Evolutionary conservation across 2,888 invertebrate species (phyloP).

Genomic region (Pristionchus fissidentatus): DNA sequence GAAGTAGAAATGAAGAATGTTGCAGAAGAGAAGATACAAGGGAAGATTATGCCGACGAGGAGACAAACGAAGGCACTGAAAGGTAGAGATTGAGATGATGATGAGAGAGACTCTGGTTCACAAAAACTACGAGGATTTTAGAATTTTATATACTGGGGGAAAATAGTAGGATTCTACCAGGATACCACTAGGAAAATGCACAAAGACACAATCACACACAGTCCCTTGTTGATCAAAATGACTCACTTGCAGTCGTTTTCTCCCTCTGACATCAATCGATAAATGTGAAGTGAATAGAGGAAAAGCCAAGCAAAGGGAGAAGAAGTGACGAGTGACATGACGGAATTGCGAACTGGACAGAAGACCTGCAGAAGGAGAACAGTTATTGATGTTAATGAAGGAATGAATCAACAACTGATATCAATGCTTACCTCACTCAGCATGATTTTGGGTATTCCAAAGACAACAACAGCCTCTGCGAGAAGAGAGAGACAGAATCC

Average conservation of each 20-base stretch:
- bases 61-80: slow-evolving; percentile 62
- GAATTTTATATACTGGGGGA: background rate
- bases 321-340: slow-evolving; percentile 65
- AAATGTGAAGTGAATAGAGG: slow-evolving; percentile 66
- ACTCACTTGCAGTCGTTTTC: slow-evolving; percentile 58
- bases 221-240: background rate
- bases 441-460: slow-evolving; percentile 63
- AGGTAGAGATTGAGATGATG: too few relatives aligned
- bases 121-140: background rate
- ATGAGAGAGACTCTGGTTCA: background rate
- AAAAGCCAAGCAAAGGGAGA: slow-evolving; percentile 72
- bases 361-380: slow-evolving; percentile 55
- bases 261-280: slow-evolving; percentile 66
- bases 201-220: too few relatives aligned
- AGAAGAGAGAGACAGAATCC: slow-evolving; percentile 69
- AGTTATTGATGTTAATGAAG: background rate
- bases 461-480: slow-evolving; percentile 62
- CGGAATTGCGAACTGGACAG: slow-evolving; percentile 69
- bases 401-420: background rate
- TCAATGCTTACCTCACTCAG: slow-evolving; percentile 60
- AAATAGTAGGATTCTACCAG: too few relatives aligned
- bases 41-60: slow-evolving; percentile 66
- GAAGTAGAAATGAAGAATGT: slow-evolving; percentile 63
- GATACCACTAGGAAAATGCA: too few relatives aligned
- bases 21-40: slow-evolving; percentile 60